Conservation (phyloP, 2,113 vertebrate genomes). For the Anguilla japonica region DNA sequence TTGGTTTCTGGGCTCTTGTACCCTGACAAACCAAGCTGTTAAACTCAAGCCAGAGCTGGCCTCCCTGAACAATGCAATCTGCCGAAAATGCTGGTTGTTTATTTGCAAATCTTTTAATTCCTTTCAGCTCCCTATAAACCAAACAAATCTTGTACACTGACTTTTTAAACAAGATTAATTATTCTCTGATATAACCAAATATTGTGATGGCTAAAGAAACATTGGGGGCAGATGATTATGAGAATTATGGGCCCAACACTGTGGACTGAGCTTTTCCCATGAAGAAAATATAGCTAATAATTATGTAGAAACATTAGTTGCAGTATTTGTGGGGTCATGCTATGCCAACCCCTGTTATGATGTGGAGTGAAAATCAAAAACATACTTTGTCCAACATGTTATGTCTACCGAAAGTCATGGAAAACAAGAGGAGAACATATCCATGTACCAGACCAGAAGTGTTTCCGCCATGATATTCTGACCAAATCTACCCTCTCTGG, state of each 20-base stretch:
- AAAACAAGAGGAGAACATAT: not conserved
- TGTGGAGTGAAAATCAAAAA: not conserved
- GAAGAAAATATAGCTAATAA: constrained; percentile 8
- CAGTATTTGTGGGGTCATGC: not conserved
- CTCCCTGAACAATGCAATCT: not conserved
- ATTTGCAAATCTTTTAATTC: constrained; percentile 3
- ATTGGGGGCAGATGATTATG: not conserved
- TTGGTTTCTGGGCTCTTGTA: constrained; percentile 26
- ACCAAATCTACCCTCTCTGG: not conserved
- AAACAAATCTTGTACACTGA: not conserved
- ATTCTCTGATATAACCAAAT: constrained; percentile 13
- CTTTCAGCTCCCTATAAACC: constrained; percentile 13
- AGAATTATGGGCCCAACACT: not conserved
- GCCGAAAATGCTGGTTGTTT: constrained; percentile 5
- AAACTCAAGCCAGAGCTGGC: constrained; percentile 1
- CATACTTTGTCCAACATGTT: not conserved
- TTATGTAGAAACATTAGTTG: not conserved
- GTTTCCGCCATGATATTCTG: not conserved
- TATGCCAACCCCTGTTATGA: not conserved
- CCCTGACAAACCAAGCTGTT: constrained; percentile 17
- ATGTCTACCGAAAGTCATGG: not conserved
- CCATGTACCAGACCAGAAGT: not conserved
- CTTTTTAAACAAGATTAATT: constrained; percentile 4
- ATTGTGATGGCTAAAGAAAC: not conserved
- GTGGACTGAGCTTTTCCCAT: not conserved